Evolutionary conservation across 2,797 vertebrate genomes (phyloP), one percentile per base, ranked within the genome.

Genomic region (Periparus ater): DNA sequence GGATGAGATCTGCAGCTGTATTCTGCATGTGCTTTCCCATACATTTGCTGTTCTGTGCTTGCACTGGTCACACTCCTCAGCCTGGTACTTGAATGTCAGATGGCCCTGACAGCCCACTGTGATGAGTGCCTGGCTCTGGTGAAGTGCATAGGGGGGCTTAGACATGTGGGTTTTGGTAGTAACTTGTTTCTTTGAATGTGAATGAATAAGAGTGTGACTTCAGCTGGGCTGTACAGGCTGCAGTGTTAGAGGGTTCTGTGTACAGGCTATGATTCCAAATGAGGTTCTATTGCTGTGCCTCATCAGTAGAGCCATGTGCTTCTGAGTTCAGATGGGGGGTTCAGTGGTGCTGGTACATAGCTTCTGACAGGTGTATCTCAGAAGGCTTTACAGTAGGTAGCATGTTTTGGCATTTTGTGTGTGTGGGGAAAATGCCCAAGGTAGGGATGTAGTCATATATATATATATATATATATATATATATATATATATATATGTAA

Each of bases 1-100:
- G 82, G 85, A 89, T 87, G 88, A 82, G 88, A 92, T 81, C 74
- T 2, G 0, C 92, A 95, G 91, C 95, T 93, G 75, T 58, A 10
- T 77, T 93, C 65, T 84, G 71, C 32, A 12, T 61, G 71, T 66
- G n/a, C 77, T 89, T 84, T 76, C 62, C n/a, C 29, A 66, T 84
- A 9, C 2, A 2, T 50, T 85, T 0, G 0, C 51, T 78, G 4
- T 25, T 73, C 63, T 66, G 62, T 42, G 30, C 38, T 58, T 3
- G 12, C 61, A 7, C 65, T 7, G 29, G 10, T 57, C 0, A 2
- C 2, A 0, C 62, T 86, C 19, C 34, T 44, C 70, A 36, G 36
- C 77, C 80, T 6, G 14, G 34, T 17, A 8, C 34, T 47, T 1
- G 3, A 12, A 0, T 17, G 30, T 29, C 75, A 47, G 15, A 85